These are phyloP conservation scores for Drosophila lacicola DNA, from an alignment of 2,888 invertebrate genomes.

Conservation along the genomic window DNA sequence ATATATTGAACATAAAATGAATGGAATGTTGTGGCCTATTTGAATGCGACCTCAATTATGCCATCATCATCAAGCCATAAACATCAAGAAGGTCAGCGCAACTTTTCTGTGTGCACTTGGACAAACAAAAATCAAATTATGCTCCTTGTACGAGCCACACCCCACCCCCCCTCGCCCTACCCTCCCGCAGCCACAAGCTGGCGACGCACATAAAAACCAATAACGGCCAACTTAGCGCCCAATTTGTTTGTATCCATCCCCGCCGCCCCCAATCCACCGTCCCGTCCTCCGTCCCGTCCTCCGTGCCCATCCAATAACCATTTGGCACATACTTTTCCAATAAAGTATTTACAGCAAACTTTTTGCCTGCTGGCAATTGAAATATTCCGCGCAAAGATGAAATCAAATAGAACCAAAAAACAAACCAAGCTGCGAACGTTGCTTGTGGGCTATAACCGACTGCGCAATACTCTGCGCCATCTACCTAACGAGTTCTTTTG, in stretches of 20 bases:
- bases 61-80: conserved; percentile 66
- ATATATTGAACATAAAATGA: conserved; percentile 50
- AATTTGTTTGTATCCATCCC: conserved; percentile 68
- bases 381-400: conserved; percentile 62
- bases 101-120: conserved; percentile 46
- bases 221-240: conserved; percentile 80
- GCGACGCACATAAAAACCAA: conserved; percentile 67
- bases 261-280: conserved; percentile 3
- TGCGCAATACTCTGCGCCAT: neutral
- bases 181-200: conserved; percentile 13
- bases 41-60: conserved; percentile 61
- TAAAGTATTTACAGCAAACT: conserved; percentile 75
- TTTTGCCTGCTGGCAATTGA: conserved; percentile 65
- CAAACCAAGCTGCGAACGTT: neutral
- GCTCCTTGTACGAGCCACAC: conserved; percentile 20
- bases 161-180: too few species aligned
- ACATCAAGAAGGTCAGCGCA: conserved; percentile 63
- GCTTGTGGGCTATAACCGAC: neutral
- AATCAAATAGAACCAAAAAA: conserved; percentile 51
- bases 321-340: conserved; percentile 81
- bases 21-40: conserved; percentile 25
- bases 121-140: conserved; percentile 66
- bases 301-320: conserved; percentile 64
- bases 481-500: too few species aligned
- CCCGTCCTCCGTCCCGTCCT: conserved; percentile 18